Conservation (phyloP, 2,797 vertebrate genomes). For the Nothura maculosa region DNA sequence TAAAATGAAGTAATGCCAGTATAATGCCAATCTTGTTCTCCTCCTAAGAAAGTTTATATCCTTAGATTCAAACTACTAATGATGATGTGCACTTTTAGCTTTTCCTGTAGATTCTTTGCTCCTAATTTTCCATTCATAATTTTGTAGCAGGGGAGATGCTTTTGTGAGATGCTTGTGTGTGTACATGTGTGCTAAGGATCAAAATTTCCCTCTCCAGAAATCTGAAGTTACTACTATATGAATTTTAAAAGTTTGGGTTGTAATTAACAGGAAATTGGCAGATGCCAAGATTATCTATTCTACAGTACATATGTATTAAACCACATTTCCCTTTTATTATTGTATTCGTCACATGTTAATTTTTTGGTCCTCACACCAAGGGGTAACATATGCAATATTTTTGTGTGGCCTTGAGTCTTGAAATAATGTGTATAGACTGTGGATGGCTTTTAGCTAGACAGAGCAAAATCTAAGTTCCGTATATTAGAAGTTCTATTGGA, state of each 20-base stretch:
- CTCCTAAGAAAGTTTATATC: constrained; percentile 30
- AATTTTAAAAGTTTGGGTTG: background rate
- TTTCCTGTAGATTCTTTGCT: constrained; percentile 11
- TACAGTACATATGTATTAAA: background rate
- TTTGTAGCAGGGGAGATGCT: background rate
- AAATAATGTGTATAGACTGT: background rate
- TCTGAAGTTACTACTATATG: rapidly evolving
- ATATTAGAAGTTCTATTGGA: background rate
- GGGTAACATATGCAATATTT: background rate
- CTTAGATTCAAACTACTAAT: constrained; percentile 3
- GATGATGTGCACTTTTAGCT: background rate
- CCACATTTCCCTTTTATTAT: background rate
- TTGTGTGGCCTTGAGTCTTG: background rate
- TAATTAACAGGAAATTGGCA: background rate
- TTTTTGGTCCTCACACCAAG: background rate
- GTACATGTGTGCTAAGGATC: background rate
- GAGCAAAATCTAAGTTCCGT: background rate
- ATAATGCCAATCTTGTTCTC: constrained; percentile 14
- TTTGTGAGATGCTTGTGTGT: background rate
- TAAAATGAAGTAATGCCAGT: constrained; percentile 31
- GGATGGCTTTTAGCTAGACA: background rate
- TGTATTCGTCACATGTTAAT: background rate
- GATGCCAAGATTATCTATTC: background rate
- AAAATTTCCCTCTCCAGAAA: background rate
- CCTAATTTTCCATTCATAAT: constrained; percentile 9